Evolutionary conservation across 2,888 invertebrate genomes (phyloP).

Genomic region (Drosophila birchii): DNA sequence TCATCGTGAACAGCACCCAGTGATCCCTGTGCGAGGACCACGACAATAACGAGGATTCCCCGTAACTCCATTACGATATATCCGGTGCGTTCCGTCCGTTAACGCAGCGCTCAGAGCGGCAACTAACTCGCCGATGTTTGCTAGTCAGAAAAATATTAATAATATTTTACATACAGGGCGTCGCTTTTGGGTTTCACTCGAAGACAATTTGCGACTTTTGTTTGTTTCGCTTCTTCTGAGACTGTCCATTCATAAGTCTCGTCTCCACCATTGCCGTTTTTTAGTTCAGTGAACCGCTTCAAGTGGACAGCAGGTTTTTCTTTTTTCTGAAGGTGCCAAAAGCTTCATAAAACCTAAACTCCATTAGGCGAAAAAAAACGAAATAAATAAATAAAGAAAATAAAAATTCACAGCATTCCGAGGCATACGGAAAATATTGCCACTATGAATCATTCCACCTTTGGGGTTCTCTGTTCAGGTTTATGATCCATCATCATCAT

Average conservation of each 20-base stretch:
- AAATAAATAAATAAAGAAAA: constrained; percentile 6
- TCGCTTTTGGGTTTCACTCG: constrained; percentile 19
- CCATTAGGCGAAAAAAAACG: constrained; percentile 23
- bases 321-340: constrained; percentile 40
- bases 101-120: constrained; percentile 56
- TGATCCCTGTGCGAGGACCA: constrained; percentile 13
- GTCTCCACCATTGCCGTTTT: neutral
- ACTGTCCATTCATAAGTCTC: constrained; percentile 60
- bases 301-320: constrained; percentile 25
- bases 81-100: constrained; percentile 12
- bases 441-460: constrained; percentile 4
- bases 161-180: constrained; percentile 45
- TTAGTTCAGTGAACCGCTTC: constrained; percentile 42
- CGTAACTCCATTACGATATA: constrained; percentile 17
- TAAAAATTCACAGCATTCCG: constrained; percentile 20
- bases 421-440: constrained; percentile 1
- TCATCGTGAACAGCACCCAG: constrained; percentile 76
- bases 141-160: constrained; percentile 22
- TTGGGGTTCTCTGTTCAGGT: neutral
- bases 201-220: constrained; percentile 79
- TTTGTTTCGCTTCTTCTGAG: constrained; percentile 64
- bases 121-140: constrained; percentile 65
- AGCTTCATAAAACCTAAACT: constrained; percentile 43
- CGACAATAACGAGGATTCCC: neutral
- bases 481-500: constrained; percentile 14